Base-by-base conservation (phyloP, 2,888 invertebrate genomes). In the Helicoverpa assulta region DNA sequence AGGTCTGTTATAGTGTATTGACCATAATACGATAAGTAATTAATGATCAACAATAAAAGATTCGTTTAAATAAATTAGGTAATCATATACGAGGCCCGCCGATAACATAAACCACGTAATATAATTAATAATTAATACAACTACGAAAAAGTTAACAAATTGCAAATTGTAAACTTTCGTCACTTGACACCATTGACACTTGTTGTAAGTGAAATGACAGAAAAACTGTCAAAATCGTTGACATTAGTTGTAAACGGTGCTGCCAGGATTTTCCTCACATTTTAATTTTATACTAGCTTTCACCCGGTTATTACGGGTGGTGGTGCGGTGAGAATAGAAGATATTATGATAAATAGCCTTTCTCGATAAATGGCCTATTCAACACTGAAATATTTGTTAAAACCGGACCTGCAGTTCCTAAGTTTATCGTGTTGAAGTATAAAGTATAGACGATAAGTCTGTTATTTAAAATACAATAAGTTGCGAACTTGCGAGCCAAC, bases 141-240 rank as follows among this genome's bases (percentile, higher is more conserved):
- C 51, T 58, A 21, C 53, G 60, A 40, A 73, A 72, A 72, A 81
- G 74, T 70, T 70, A 81, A 78, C 79, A 81, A 73, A 67, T 57
- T 51, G 57, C 40, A 54, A 72, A 73, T 67, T 67, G 78, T 73
- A 73, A 73, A 79, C 81, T 81, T 81, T 81, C 68, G 53, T 56
- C 67, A 68, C 55, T 80, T 71, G 72, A 68, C 70, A 47, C 43
- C 47, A 53, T 80, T 71, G 72, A 68, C 70, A 47, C 43, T 55
- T 43, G 61, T 50, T 50, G 50, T 50, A 18, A 18, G n/a, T 21
- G 8, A 55, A 16, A 10, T 40, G 40, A 47, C 37, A 40, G 26
- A 47, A n/a, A 47, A 16, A 47, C 47, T 53, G 52, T 53, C 52
- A 53, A 21, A 14, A 21, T 18, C n/a, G 7, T 7, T n/a, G 47